Evolutionary conservation across 2,888 invertebrate genomes (phyloP), one percentile per base, ranked within the genome.

Genomic region (Mycalesis mineus): DNA sequence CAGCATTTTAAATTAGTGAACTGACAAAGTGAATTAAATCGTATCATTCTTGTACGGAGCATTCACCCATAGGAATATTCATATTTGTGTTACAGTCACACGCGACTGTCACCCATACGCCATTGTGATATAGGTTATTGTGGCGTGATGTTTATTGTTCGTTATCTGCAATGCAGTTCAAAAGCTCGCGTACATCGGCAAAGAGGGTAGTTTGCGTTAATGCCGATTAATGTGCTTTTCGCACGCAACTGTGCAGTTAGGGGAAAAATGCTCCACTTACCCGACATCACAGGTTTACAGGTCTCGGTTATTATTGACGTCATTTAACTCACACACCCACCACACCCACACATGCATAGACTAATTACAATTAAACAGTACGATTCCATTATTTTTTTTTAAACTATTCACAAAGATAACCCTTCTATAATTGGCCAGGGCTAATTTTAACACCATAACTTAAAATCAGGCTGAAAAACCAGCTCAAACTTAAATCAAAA

Each of bases 171-270:
- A 72, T 80, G 80, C 81, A 80, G 80, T 71, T 73, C 71, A 69
- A 65, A 68, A 67, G 67, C 68, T 66, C 64, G 59, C 69, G 74
- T 77, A 74, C 73, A 75, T 75, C 71, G 71, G 70, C 67, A 68
- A 75, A 80, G 75, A 72, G 77, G 74, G 75, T 76, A 74, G 70
- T 68, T 67, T 67, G 74, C 75, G 79, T 73, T 78, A 74, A 75
- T 80, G 73, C 78, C 79, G 78, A 84, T 84, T 83, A 84, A 84
- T 84, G 84, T 72, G 65, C 60, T 61, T 67, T 69, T 60, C 69
- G 61, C 85, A 85, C 85, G 85, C 85, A 71, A 84, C 74, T 67
- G 66, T 78, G 80, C 80, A 79, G 77, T 80, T 80, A 78, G 68
- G 70, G 66, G 66, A 65, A 74, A 77, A 74, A 71, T 68, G 65